Percentiles rank a stretch among this genome's conserved stretches.
Evolutionary conservation across 2,888 invertebrate species (phyloP).

Genomic region (Caenorhabditis becei): DNA sequence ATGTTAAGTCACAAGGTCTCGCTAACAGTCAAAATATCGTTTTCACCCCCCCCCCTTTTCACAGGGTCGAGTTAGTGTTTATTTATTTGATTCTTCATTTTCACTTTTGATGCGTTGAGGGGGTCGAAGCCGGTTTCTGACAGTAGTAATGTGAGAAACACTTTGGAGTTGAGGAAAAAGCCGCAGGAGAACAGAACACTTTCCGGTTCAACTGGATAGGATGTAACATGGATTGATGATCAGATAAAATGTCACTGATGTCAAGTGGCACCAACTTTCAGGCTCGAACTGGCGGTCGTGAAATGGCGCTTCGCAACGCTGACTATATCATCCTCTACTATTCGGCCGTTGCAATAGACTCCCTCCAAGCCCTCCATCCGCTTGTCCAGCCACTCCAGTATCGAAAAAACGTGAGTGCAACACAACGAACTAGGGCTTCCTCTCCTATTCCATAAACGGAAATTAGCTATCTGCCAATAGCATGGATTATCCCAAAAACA

Average conservation of each 20-base stretch:
- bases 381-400: constrained; percentile 50
- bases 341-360: constrained; percentile 53
- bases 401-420: constrained; percentile 62
- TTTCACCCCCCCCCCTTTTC: constrained; percentile 31
- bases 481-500: neutral
- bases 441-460: constrained; percentile 9
- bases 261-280: constrained; percentile 40
- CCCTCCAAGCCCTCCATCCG: constrained; percentile 56
- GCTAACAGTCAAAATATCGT: constrained; percentile 43
- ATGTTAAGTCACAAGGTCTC: neutral
- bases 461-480: constrained; percentile 1
- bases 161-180: constrained; percentile 22
- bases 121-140: constrained; percentile 35
- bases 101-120: too few relatives aligned
- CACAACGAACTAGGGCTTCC: constrained; percentile 19
- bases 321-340: constrained; percentile 66
- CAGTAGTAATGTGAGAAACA: constrained; percentile 53
- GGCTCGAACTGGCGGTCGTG: constrained; percentile 69
- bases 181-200: neutral
- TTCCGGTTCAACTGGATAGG: constrained; percentile 37
- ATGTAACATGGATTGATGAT: neutral
- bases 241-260: too few relatives aligned
- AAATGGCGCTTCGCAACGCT: constrained; percentile 68
- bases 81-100: constrained; percentile 22
- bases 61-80: constrained; percentile 17